These are phyloP conservation scores for Thalassophryne amazonica DNA, from an alignment of 2,797 vertebrate species.

Conservation along the genomic window DNA sequence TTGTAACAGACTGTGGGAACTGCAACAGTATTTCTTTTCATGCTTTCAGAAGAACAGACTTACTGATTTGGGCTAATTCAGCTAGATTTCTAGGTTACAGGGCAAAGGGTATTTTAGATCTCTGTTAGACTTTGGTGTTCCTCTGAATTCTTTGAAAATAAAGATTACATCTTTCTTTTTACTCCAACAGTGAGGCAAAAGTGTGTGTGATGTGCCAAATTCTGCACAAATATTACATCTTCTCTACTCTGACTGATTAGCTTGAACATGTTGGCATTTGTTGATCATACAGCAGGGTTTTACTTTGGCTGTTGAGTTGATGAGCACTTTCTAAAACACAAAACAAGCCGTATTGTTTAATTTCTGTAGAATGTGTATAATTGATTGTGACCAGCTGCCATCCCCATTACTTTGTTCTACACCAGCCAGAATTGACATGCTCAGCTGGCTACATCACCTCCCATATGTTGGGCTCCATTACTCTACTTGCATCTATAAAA, in stretches of 20 bases:
- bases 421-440: slow-evolving; percentile 1
- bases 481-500: slow-evolving; percentile 8
- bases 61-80: no score
- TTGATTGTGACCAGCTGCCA: slow-evolving; percentile 30
- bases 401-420: slow-evolving; percentile 1
- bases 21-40: no score
- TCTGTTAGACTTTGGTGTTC: no score
- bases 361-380: slow-evolving; percentile 7
- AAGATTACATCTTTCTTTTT: no score
- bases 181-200: not conserved
- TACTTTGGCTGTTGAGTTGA: not conserved
- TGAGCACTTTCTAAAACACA: not conserved
- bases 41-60: no score
- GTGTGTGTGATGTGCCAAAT: not conserved
- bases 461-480: slow-evolving; percentile 14
- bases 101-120: no score
- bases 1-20: no score
- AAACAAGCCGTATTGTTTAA: not conserved
- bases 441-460: slow-evolving; percentile 24
- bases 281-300: not conserved
- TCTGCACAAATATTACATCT: no score
- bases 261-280: no score
- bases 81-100: no score
- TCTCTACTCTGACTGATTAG: no score
- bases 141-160: no score